A percentile compares a stretch with the other conserved stretches of the same genome.
Evolutionary conservation across 2,888 invertebrate species (phyloP).

Genomic region (Xanthia icteritia): DNA sequence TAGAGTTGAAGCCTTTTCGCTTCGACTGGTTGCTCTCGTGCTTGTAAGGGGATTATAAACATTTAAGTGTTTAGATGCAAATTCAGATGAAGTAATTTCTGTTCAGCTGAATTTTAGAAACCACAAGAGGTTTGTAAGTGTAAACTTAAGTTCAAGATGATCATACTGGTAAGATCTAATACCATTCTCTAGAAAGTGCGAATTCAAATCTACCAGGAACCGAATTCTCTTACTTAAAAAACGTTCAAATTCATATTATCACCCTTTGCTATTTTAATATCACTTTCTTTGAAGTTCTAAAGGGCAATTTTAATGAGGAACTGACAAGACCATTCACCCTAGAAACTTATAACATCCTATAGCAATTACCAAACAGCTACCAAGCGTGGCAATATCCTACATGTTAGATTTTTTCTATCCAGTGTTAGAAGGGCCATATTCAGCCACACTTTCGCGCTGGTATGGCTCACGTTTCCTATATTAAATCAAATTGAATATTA

Average conservation of each 20-base stretch:
- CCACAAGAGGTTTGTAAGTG: not conserved
- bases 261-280: not conserved
- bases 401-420: constrained; percentile 32
- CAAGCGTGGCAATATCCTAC: constrained; percentile 33
- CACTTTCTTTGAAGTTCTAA: not conserved
- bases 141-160: not conserved
- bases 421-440: constrained; percentile 28
- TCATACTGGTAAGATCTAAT: not conserved
- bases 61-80: not conserved
- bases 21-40: not conserved
- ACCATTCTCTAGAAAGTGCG: not conserved
- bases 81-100: not conserved
- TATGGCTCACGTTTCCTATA: constrained; percentile 44
- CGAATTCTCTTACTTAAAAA: not conserved
- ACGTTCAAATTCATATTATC: not conserved
- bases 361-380: constrained; percentile 31
- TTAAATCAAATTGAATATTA: constrained; percentile 51
- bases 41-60: not conserved
- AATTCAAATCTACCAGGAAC: not conserved
- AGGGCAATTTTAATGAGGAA: constrained; percentile 25
- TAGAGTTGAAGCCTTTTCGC: not conserved
- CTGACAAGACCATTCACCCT: constrained; percentile 11
- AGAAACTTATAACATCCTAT: constrained; percentile 36
- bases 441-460: constrained; percentile 14
- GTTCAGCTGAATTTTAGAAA: not conserved